A percentile compares a stretch with the other conserved stretches of the same genome.
Conservation (phyloP, 2,797 vertebrate species). For the Poeciliopsis turneri region DNA sequence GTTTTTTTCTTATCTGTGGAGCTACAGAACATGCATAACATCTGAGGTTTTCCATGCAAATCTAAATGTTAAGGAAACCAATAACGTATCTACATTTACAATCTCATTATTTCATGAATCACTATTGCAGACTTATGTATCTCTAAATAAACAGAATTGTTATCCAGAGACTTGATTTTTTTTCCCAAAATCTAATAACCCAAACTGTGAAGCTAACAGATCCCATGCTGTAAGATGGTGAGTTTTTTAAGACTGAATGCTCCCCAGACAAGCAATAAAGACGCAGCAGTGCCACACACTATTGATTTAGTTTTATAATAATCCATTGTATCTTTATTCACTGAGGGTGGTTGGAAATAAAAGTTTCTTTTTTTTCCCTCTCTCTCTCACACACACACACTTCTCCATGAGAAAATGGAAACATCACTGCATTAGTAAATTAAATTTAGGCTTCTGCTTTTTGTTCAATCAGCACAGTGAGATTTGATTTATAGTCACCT, state of each 20-base stretch:
- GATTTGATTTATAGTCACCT: conserved; percentile 85
- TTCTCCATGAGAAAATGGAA: conserved; percentile 77
- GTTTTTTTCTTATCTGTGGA: neutral
- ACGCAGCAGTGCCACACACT: conserved; percentile 71
- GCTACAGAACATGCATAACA: conserved; percentile 12
- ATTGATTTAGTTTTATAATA: conserved; percentile 79
- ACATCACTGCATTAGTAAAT: conserved; percentile 85
- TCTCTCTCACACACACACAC: conserved; percentile 6
- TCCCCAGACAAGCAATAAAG: conserved; percentile 74
- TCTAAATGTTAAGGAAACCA: conserved; percentile 3
- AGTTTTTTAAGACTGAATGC: conserved; percentile 61
- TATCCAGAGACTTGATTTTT: conserved; percentile 50
- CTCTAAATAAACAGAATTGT: conserved; percentile 57
- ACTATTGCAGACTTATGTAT: conserved; percentile 41
- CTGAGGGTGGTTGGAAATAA: conserved; percentile 54
- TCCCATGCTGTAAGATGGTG: conserved; percentile 61
- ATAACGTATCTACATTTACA: conserved; percentile 20
- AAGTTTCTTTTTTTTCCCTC: conserved; percentile 5
- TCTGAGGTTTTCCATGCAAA: neutral
- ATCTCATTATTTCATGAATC: conserved; percentile 45
- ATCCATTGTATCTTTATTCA: conserved; percentile 70
- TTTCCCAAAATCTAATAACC: conserved; percentile 44
- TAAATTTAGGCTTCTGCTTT: conserved; percentile 81
- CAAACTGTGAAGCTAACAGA: conserved; percentile 57
- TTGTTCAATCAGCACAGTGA: conserved; percentile 89